Evolutionary conservation across 2,888 invertebrate genomes (phyloP).

Genomic region (Timandra comae): DNA sequence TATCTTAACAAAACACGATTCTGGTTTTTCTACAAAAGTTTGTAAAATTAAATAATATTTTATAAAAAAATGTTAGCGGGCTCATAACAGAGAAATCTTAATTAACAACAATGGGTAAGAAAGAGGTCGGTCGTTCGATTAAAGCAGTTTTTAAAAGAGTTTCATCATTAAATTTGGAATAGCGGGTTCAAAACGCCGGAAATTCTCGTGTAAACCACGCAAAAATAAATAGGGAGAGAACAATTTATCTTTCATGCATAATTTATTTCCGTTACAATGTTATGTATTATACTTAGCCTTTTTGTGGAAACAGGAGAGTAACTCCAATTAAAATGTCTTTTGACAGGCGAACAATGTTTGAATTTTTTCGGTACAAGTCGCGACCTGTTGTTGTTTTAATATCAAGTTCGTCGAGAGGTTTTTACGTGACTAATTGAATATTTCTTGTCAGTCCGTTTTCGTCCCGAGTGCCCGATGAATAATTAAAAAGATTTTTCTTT

Average conservation of each 20-base stretch:
- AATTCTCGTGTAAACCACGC: background rate
- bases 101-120: background rate
- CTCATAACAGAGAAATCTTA: too few species aligned
- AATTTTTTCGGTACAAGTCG: slow-evolving; percentile 7
- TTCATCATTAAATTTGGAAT: background rate
- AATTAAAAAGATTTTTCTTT: slow-evolving; percentile 35
- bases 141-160: background rate
- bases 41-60: too few species aligned
- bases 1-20: too few species aligned
- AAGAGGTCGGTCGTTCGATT: background rate
- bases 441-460: slow-evolving; percentile 28
- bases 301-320: slow-evolving; percentile 19
- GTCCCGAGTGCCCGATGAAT: slow-evolving; percentile 35
- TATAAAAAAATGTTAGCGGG: too few species aligned
- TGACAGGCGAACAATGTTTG: slow-evolving; percentile 14
- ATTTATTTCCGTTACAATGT: slow-evolving; percentile 20
- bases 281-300: slow-evolving; percentile 20
- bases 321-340: slow-evolving; percentile 25
- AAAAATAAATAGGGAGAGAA: slow-evolving; percentile 16
- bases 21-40: too few species aligned
- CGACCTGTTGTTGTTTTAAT: slow-evolving; percentile 31
- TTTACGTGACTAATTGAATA: slow-evolving; percentile 42
- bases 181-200: background rate
- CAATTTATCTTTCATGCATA: slow-evolving; percentile 27
- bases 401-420: slow-evolving; percentile 24